Percentiles rank a stretch among this genome's conserved stretches.
phyloP scores from a whole-genome alignment of 2,888 invertebrate genomes.

The Tricholauxania praeusta region DNA sequence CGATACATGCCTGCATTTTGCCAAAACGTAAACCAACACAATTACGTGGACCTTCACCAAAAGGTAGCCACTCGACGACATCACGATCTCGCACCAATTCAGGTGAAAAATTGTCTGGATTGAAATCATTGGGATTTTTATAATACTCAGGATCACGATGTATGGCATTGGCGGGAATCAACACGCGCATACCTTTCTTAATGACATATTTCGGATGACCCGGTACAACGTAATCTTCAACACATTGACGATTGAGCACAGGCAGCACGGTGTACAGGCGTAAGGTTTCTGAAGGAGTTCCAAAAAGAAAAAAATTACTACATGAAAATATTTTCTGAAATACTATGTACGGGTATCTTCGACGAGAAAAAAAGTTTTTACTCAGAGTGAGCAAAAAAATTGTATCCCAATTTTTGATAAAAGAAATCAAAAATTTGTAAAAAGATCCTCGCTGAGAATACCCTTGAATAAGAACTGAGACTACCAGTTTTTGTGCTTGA shows the following conservation, averaged over 20 bases:
- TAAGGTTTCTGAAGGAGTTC: conserved; percentile 64
- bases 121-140: conserved; percentile 73
- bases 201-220: conserved; percentile 69
- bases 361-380: too few species aligned
- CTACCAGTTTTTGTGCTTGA: too few species aligned
- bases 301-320: not conserved
- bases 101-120: conserved; percentile 73
- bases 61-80: conserved; percentile 59
- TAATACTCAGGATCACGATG: conserved; percentile 74
- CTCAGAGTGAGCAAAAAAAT: too few species aligned
- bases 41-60: conserved; percentile 64
- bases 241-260: conserved; percentile 69
- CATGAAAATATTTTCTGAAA: not conserved
- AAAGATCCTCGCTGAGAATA: too few species aligned
- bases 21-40: conserved; percentile 65
- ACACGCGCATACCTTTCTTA: conserved; percentile 69
- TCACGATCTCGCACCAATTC: conserved; percentile 71
- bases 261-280: conserved; percentile 71
- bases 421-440: too few species aligned
- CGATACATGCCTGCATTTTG: conserved; percentile 60
- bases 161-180: conserved; percentile 71
- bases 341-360: too few species aligned
- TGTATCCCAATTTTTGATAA: too few species aligned
- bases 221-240: conserved; percentile 69
- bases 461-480: rapidly evolving